phyloP scores from a whole-genome alignment of 2,888 invertebrate species.

The Diarsia mendica region DNA sequence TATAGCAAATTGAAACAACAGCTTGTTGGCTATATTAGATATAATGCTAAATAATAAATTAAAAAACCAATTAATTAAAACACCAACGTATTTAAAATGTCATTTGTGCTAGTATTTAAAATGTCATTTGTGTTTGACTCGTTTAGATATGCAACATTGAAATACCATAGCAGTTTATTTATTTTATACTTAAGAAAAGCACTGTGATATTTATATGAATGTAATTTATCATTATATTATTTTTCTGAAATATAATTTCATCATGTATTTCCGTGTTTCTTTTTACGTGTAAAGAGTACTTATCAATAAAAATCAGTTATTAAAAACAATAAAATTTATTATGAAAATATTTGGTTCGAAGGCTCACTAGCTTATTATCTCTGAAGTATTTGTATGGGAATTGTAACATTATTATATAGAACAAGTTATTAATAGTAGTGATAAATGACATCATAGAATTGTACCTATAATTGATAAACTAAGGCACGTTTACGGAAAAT shows the following conservation, averaged over 20 bases:
- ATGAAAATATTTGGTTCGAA: constrained; percentile 69
- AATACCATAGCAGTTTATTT: constrained; percentile 14
- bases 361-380: constrained; percentile 64
- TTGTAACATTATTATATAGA: constrained; percentile 42
- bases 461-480: constrained; percentile 58
- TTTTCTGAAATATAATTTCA: constrained; percentile 54
- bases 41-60: constrained; percentile 1
- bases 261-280: constrained; percentile 23
- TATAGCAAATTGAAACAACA: neutral
- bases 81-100: constrained; percentile 12
- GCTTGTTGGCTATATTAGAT: neutral
- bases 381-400: constrained; percentile 51
- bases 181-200: constrained; percentile 31
- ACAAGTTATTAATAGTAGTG: constrained; percentile 51
- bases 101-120: constrained; percentile 25
- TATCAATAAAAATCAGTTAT: constrained; percentile 56
- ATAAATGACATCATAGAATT: constrained; percentile 62
- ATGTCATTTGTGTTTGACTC: constrained; percentile 17
- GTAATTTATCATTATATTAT: constrained; percentile 30
- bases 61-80: constrained; percentile 10
- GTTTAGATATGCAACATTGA: constrained; percentile 17
- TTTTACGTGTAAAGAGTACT: constrained; percentile 14
- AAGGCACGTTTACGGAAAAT: constrained; percentile 59
- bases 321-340: constrained; percentile 74
- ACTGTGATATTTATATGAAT: constrained; percentile 57